A percentile compares a stretch with the other conserved stretches of the same genome.
Evolutionary conservation across 2,113 vertebrate genomes (phyloP).

Genomic region (Greenwoodochromis staneri): DNA sequence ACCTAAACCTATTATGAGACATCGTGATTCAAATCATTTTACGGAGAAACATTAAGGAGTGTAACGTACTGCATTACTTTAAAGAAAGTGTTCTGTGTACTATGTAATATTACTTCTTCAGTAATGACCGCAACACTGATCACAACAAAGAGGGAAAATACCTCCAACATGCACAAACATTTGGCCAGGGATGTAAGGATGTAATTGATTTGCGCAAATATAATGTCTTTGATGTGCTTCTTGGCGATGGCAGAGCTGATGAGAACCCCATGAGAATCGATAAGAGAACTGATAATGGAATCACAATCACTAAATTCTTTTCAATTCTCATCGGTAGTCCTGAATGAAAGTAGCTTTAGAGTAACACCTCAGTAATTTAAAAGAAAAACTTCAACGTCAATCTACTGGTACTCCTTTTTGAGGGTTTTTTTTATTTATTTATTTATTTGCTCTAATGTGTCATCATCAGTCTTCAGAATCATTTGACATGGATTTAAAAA

Average conservation of each 20-base stretch:
- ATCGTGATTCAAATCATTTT: neutral
- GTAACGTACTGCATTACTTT: neutral
- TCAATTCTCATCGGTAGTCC: neutral
- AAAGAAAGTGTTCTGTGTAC: neutral
- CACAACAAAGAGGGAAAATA: neutral
- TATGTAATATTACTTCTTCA: neutral
- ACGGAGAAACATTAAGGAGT: neutral
- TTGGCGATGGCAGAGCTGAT: neutral
- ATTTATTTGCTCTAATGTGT: neutral
- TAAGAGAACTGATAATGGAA: neutral
- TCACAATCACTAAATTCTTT: neutral
- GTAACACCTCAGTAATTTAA: neutral
- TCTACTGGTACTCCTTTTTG: accelerated
- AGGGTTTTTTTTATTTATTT: accelerated
- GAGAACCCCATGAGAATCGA: neutral
- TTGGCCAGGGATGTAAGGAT: neutral
- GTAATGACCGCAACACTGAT: neutral
- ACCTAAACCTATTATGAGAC: neutral
- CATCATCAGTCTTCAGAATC: neutral
- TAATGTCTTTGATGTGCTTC: neutral
- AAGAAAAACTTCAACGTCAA: neutral
- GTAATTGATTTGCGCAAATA: neutral
- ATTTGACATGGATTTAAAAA: neutral
- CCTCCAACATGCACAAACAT: neutral
- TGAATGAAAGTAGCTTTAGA: neutral